Conservation (phyloP, 2,113 vertebrate species). For the Gopherus flavomarginatus region DNA sequence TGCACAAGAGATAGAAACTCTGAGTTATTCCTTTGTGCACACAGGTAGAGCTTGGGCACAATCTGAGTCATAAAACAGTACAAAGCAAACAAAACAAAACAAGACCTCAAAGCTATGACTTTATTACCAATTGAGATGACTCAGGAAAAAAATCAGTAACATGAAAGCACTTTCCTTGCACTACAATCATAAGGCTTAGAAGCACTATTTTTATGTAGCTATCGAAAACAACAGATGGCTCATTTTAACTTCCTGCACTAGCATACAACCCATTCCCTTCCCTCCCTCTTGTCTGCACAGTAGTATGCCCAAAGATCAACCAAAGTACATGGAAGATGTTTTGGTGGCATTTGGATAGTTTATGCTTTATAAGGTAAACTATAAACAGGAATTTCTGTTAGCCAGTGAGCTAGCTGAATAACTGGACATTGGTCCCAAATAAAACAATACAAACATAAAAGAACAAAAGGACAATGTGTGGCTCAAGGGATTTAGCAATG, state of each 20-base stretch:
- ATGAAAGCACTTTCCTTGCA: not conserved
- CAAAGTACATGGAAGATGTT: not conserved
- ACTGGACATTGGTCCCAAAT: not conserved
- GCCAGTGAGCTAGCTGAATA: not conserved
- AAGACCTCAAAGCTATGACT: not conserved
- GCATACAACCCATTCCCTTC: not conserved
- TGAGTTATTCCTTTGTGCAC: not conserved
- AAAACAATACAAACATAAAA: not conserved
- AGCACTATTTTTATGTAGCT: not conserved
- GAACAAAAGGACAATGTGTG: not conserved
- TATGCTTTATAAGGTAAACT: not conserved
- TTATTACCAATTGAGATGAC: not conserved
- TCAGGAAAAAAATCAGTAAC: not conserved
- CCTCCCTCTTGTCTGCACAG: not conserved
- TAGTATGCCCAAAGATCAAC: not conserved
- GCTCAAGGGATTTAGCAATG: accelerated
- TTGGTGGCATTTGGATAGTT: not conserved
- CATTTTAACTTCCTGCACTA: not conserved
- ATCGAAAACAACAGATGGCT: not conserved
- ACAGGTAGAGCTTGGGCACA: not conserved
- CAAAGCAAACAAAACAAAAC: not conserved
- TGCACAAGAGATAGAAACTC: not conserved
- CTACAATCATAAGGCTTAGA: not conserved
- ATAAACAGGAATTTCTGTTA: not conserved
- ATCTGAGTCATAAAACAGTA: not conserved